A percentile compares a stretch with the other conserved stretches of the same genome.
These are phyloP conservation scores for Phengaris alcon DNA, from an alignment of 2,888 invertebrate species.

Conservation along the genomic window DNA sequence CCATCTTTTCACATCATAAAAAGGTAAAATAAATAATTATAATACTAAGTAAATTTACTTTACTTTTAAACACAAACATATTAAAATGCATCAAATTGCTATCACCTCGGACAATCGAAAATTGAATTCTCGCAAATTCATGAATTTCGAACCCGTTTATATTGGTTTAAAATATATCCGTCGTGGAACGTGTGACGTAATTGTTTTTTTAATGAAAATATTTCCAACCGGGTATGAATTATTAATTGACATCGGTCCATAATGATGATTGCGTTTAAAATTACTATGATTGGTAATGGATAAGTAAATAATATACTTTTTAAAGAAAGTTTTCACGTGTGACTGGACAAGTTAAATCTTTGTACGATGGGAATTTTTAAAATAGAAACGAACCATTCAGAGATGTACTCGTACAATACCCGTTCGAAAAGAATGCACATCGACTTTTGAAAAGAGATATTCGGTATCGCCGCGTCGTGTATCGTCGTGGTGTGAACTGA, in stretches of 20 bases:
- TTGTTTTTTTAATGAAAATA: conserved; percentile 27
- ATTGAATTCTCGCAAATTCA: conserved; percentile 29
- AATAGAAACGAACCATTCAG: too few relatives aligned
- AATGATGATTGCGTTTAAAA: conserved; percentile 3
- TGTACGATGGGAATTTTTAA: background rate
- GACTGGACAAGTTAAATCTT: background rate
- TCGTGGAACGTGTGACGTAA: background rate
- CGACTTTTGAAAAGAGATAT: background rate
- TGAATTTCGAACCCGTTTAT: conserved; percentile 14
- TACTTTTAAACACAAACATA: too few relatives aligned
- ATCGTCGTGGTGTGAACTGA: too few relatives aligned
- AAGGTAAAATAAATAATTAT: conserved; percentile 13
- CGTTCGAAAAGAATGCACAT: background rate
- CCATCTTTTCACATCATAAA: background rate
- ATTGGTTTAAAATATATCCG: conserved; percentile 28
- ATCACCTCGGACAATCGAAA: conserved; percentile 26
- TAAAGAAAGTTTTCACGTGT: conserved; percentile 21
- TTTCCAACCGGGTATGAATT: conserved; percentile 5
- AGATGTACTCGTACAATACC: too few relatives aligned
- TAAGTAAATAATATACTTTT: conserved; percentile 8
- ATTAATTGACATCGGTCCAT: conserved; percentile 15
- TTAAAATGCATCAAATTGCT: conserved; percentile 25
- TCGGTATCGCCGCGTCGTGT: too few relatives aligned
- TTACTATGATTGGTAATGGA: conserved; percentile 10
- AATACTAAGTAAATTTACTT: background rate